Evolutionary conservation across 2,888 invertebrate species (phyloP).

Genomic region (Hypena proboscidalis): DNA sequence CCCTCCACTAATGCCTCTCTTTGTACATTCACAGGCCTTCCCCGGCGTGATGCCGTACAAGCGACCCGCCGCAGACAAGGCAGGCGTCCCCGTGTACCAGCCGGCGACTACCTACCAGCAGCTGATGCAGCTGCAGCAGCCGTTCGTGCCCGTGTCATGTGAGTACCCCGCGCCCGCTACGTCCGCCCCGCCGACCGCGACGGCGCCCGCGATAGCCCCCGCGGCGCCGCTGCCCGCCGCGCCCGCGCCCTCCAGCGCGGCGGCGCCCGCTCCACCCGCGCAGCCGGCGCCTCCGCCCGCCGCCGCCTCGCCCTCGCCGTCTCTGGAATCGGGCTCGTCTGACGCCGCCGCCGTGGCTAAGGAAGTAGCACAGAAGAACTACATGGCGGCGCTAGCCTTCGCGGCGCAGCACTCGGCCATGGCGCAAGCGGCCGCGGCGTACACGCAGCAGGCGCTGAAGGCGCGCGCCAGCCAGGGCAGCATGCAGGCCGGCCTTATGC

Average conservation of each 20-base stretch:
- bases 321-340: conserved; percentile 44
- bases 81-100: conserved; percentile 98
- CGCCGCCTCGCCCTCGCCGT: conserved; percentile 70
- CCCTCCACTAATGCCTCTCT: conserved; percentile 13
- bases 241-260: conserved; percentile 80
- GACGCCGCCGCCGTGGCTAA: conserved; percentile 87
- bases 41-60: conserved; percentile 98
- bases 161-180: conserved; percentile 94
- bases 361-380: conserved; percentile 93
- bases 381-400: conserved; percentile 88
- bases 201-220: conserved; percentile 66
- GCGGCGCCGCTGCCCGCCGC: conserved; percentile 79
- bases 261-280: conserved; percentile 65
- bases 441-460: conserved; percentile 88
- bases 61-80: conserved; percentile 98
- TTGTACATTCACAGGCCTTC: conserved; percentile 89
- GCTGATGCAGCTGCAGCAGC: conserved; percentile 97
- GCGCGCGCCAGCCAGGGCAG: conserved; percentile 89
- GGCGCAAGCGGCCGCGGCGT: conserved; percentile 76
- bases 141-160: conserved; percentile 99
- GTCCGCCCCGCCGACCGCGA: conserved; percentile 85
- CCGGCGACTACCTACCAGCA: conserved; percentile 97
- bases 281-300: conserved; percentile 54
- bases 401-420: conserved; percentile 78
- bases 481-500: conserved; percentile 76